Percentiles rank a stretch among this genome's conserved stretches.
These are phyloP conservation scores for silkworm (Bombyx mori) DNA, from an alignment of 1,140 invertebrate genomes.

Conservation along the genomic window ASM3026992v2 NC_085129.1:16691501-16692000, in stretches of 20 bases:
- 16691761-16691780: constrained; percentile 25
- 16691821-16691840: constrained; percentile 41
- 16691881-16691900: constrained; percentile 66
- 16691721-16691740: constrained; percentile 35
- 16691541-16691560: constrained; percentile 60
- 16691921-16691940: constrained; percentile 30
- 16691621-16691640: constrained; percentile 63
- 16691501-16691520: constrained; percentile 65
- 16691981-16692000: constrained; percentile 51
- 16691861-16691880: constrained; percentile 69
- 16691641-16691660: constrained; percentile 57
- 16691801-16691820: constrained; percentile 52
- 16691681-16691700: constrained; percentile 71
- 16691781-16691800: constrained; percentile 41
- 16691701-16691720: constrained; percentile 38
- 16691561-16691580: constrained; percentile 24
- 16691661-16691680: constrained; percentile 72
- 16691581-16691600: constrained; percentile 33
- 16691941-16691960: constrained; percentile 51
- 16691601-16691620: constrained; percentile 32
- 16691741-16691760: constrained; percentile 21
- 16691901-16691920: constrained; percentile 54
- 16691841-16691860: constrained; percentile 58
- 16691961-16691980: constrained; percentile 62
- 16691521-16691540: constrained; percentile 66